Base-by-base conservation (phyloP, 2,888 invertebrate genomes). In the Drosophila mimica region DNA sequence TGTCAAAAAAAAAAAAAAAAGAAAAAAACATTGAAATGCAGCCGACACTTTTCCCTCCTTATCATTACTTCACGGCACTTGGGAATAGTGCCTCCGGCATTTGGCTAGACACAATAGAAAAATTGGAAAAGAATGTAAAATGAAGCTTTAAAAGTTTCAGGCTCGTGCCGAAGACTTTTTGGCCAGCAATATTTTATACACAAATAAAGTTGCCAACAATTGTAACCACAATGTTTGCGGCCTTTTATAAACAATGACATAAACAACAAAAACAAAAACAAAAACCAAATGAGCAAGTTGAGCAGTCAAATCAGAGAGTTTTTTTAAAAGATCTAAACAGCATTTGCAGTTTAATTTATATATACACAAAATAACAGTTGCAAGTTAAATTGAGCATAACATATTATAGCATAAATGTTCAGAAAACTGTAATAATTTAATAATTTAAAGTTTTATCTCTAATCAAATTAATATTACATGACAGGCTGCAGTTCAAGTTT, bases 151-250 rank as follows among this genome's bases (percentile, higher is more conserved):
- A 81, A 84, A 89, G 73, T 89, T 76, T 60, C 52, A 60, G 61
- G 51, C 57, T 58, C 67, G 74, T 65, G 43, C 2, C 17, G 20
- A 36, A 11, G 73, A 67, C 74, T 77, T 67, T 70, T 68, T 25
- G n/a, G 56, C 33, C 61, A 70, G 69, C 81, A 86, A 85, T 86
- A 79, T 86, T 83, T 79, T 75, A 69, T 51, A 31, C 30, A 56
- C 56, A 65, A 76, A 79, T 69, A 77, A 78, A 79, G 68, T 74
- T 66, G 49, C 49, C 33, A 59, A 78, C 25, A 66, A 81, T 66
- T 78, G 74, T 67, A 58, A 71, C 63, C 66, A 53, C 65, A 74
- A 74, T 78, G 40, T 63, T 68, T 63, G 51, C 54, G 67, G 63
- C 62, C 62, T 56, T 60, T 63, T 67, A 67, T 52, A 75, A 56